These are phyloP conservation scores for Seriola quinqueradiata DNA, from an alignment of 2,113 vertebrate species.

Conservation along the genomic window DNA sequence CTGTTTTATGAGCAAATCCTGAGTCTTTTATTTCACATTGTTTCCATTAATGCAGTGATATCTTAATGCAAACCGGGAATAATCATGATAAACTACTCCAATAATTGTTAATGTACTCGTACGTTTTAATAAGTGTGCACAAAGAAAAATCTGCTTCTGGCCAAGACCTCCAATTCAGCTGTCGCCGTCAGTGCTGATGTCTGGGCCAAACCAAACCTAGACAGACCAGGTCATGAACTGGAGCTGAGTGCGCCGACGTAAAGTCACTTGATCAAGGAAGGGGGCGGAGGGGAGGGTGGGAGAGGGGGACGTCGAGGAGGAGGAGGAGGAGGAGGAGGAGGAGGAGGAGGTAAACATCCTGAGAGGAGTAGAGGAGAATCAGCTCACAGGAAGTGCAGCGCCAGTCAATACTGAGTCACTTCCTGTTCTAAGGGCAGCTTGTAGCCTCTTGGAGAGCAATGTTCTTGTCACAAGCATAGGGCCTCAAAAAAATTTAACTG, in stretches of 20 bases:
- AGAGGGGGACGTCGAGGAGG: constrained; percentile 20
- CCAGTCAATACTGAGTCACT: constrained; percentile 81
- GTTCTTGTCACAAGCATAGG: constrained; percentile 39
- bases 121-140: background rate
- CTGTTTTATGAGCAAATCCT: background rate
- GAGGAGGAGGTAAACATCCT: constrained; percentile 79
- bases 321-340: constrained; percentile 26
- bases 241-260: constrained; percentile 8
- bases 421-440: constrained; percentile 74
- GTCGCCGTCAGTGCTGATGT: background rate
- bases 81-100: background rate
- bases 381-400: constrained; percentile 78
- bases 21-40: background rate
- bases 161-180: constrained; percentile 4
- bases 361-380: constrained; percentile 71
- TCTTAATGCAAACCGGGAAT: background rate
- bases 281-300: constrained; percentile 29
- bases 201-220: constrained; percentile 28
- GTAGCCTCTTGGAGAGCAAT: constrained; percentile 55
- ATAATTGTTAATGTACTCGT: background rate
- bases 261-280: constrained; percentile 40
- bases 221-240: constrained; percentile 31
- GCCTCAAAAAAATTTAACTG: constrained; percentile 10
- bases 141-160: background rate
- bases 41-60: background rate